These are phyloP conservation scores for Drosophila paranaensis DNA, from an alignment of 2,888 invertebrate species.

Conservation along the genomic window DNA sequence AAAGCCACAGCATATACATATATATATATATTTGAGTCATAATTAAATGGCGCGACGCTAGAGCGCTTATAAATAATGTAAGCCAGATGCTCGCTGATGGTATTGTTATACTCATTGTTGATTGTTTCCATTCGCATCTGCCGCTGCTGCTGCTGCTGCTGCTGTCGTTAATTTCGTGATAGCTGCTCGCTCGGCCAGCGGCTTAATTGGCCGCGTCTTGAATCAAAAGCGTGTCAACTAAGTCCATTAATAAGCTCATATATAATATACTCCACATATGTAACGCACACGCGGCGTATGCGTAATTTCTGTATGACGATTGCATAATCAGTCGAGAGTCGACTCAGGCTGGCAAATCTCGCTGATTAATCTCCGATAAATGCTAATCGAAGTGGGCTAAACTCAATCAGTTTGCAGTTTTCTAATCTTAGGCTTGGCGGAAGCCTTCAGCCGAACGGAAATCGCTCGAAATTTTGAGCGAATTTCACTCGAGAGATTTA, in stretches of 20 bases:
- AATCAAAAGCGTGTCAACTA: constrained; percentile 45
- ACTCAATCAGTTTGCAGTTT: constrained; percentile 20
- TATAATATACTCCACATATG: constrained; percentile 10
- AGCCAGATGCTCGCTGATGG: constrained; percentile 10
- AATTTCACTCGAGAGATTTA: constrained; percentile 33
- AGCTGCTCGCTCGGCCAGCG: constrained; percentile 35
- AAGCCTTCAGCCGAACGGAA: constrained; percentile 33
- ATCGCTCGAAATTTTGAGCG: constrained; percentile 14
- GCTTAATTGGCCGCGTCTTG: constrained; percentile 46
- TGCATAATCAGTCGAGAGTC: constrained; percentile 8
- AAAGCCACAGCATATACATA: constrained; percentile 52
- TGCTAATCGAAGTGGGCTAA: constrained; percentile 24
- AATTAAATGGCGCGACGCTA: constrained; percentile 64
- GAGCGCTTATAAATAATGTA: constrained; percentile 47
- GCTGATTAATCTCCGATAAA: constrained; percentile 29
- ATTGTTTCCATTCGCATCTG: constrained; percentile 38
- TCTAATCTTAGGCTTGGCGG: constrained; percentile 27
- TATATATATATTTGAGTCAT: constrained; percentile 62
- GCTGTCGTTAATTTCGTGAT: constrained; percentile 46
- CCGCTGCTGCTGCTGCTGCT: too few relatives aligned
- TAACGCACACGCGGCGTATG: constrained; percentile 44
- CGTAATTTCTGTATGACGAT: constrained; percentile 33
- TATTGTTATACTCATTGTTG: constrained; percentile 35
- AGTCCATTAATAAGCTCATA: constrained; percentile 31
- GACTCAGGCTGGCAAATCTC: not conserved